phyloP scores from a whole-genome alignment of 2,888 invertebrate genomes.

The Conus canariensis region DNA sequence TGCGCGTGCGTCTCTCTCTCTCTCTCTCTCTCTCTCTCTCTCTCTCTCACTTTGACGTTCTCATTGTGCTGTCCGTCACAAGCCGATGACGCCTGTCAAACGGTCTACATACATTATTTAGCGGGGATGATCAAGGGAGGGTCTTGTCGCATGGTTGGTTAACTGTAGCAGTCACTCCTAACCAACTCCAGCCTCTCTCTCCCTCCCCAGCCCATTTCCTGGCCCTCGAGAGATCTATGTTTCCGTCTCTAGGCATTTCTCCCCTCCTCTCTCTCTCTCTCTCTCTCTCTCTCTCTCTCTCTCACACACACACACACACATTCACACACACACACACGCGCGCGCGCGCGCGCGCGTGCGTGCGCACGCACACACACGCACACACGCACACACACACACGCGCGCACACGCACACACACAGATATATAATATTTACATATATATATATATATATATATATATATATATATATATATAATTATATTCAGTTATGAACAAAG shows the following conservation, averaged over 20 bases:
- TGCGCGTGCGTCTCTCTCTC: neutral
- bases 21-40: neutral
- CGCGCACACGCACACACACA: neutral
- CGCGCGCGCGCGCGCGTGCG: neutral
- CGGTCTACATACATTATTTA: too few species aligned
- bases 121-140: too few species aligned
- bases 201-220: too few species aligned
- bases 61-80: too few species aligned
- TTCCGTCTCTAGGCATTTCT: neutral
- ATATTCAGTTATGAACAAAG: too few species aligned
- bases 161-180: too few species aligned
- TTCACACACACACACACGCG: neutral
- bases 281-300: neutral
- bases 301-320: neutral
- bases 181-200: too few species aligned
- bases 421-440: neutral
- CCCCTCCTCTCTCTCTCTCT: neutral
- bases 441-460: neutral
- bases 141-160: too few species aligned
- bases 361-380: neutral
- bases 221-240: too few species aligned
- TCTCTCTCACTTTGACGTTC: neutral
- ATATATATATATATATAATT: too few species aligned
- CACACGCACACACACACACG: neutral
- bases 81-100: too few species aligned